phyloP scores from a whole-genome alignment of 2,797 vertebrate species.

The Clarias fuscus region DNA sequence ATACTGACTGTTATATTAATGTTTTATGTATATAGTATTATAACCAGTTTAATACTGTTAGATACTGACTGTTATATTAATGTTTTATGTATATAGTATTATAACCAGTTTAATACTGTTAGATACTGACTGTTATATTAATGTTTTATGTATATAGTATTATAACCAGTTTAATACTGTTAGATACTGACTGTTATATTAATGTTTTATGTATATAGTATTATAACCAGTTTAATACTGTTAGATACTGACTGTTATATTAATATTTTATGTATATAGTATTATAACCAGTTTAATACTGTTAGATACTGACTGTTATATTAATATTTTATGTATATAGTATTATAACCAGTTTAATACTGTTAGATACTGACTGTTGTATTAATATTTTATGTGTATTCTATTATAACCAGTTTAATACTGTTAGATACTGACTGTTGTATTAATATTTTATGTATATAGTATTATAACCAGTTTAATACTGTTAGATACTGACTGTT shows the following conservation, averaged over 20 bases:
- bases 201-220: too few species aligned
- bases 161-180: not conserved
- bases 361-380: not conserved
- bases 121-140: too few species aligned
- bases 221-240: too few species aligned
- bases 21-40: not conserved
- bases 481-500: not conserved
- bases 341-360: not conserved
- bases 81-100: not conserved
- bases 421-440: not conserved
- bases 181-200: not conserved
- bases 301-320: not conserved
- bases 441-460: too few species aligned
- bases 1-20: not conserved
- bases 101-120: not conserved
- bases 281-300: not conserved
- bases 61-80: not conserved
- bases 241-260: too few species aligned
- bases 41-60: not conserved
- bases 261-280: not conserved
- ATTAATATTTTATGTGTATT: too few species aligned
- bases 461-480: not conserved
- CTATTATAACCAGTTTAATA: not conserved
- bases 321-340: too few species aligned
- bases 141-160: too few species aligned